Base-by-base conservation (phyloP, 1,140 invertebrate species). In the Pseudomyrmex cubaensis region DNA sequence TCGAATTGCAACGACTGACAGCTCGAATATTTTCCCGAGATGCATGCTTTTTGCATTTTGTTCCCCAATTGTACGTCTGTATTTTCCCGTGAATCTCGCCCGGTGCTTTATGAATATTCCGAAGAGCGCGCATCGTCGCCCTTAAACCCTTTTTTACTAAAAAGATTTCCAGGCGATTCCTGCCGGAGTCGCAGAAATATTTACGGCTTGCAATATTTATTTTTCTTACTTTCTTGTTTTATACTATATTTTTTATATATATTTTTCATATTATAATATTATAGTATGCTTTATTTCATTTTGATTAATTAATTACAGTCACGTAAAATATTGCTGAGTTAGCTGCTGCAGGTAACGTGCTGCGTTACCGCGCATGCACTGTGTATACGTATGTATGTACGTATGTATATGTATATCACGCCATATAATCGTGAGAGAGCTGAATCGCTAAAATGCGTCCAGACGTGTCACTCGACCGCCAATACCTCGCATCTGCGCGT, bases 141-240 rank as follows among this genome's bases (percentile, higher is more conserved):
- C n/a, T 70, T 50, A 80, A 70, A 80, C 15, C 44, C 12, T 66
- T 52, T 80, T 80, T 80, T 80, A 80, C 72, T 80, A 80, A 72
- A 35, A 80, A 59, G 64, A 70, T 77, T 22, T 54, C 54, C 52
- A 25, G 61, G 15, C 46, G 54, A 76, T 72, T 48, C 61, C 66
- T n/a, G 56, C 20, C 12, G 12, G 69, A 80, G 13, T 70, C 56
- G 44, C 7, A 70, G 50, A 70, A 70, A 70, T 57, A 78, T 78
- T 57, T 70, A 78, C 64, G 20, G 20, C 50, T 48, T 25, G 12
- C 12, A 20, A 20, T 20, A 59, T 50, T 80, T 59, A 56, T 44
- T 17, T 57, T 25, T 17, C 52, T 48, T 78, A 10, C 17, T 44
- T 13, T 70, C 59, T 48, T 48, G 5, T 35, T 35, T 35, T 35